phyloP scores from a whole-genome alignment of 2,888 invertebrate genomes.

The Amphipoea lucens region DNA sequence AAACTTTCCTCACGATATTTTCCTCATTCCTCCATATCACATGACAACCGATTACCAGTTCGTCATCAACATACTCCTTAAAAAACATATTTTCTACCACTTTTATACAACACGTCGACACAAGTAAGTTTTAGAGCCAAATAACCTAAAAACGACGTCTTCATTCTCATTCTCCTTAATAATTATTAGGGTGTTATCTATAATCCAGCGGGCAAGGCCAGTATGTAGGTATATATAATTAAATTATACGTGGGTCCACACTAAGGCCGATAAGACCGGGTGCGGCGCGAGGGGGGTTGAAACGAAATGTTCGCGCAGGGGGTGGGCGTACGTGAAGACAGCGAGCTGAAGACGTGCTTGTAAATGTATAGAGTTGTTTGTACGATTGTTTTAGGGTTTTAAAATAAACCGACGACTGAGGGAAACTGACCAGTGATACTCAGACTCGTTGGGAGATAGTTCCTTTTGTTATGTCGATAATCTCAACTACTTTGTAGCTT shows the following conservation, averaged over 20 bases:
- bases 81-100: background rate
- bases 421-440: too few species aligned
- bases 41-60: background rate
- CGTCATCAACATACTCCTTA: too few species aligned
- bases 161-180: constrained; percentile 64
- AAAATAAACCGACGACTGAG: too few species aligned
- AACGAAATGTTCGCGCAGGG: constrained; percentile 78
- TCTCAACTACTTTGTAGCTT: background rate
- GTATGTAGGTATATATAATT: constrained; percentile 71
- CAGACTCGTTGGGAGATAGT: background rate
- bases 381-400: constrained; percentile 24
- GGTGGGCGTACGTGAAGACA: constrained; percentile 88
- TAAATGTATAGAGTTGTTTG: constrained; percentile 75
- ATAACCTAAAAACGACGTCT: constrained; percentile 60
- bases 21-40: background rate
- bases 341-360: constrained; percentile 83
- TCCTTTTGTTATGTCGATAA: background rate
- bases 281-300: constrained; percentile 73
- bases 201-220: constrained; percentile 62
- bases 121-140: background rate
- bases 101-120: background rate
- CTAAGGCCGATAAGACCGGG: constrained; percentile 85
- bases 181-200: constrained; percentile 65
- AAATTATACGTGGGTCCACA: constrained; percentile 75
- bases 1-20: background rate